phyloP scores from a whole-genome alignment of 2,888 invertebrate genomes.

The Acrocyrtus sp. region DNA sequence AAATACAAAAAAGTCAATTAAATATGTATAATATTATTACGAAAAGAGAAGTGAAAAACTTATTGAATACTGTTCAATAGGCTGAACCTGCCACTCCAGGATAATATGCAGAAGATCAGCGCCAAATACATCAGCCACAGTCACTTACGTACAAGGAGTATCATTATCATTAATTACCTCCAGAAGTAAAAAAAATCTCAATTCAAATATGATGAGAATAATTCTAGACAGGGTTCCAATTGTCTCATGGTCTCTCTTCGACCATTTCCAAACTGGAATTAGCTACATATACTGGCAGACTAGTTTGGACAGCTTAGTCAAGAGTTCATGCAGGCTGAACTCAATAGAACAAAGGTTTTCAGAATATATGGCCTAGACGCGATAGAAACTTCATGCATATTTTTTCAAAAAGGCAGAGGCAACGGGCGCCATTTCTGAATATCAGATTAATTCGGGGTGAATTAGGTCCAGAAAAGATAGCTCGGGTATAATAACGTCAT shows the following conservation, averaged over 20 bases:
- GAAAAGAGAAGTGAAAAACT: neutral
- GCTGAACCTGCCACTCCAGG: conserved; percentile 52
- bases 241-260: conserved; percentile 98
- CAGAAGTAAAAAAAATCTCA: conserved; percentile 42
- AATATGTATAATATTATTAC: too few relatives aligned
- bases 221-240: conserved; percentile 73
- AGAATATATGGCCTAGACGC: conserved; percentile 71
- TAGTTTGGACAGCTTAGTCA: conserved; percentile 72
- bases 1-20: neutral
- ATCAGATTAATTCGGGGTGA: conserved; percentile 87
- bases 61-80: too few relatives aligned
- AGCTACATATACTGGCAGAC: conserved; percentile 68
- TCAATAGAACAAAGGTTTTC: conserved; percentile 72
- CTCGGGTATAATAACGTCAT: too few relatives aligned
- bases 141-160: conserved; percentile 15
- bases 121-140: neutral
- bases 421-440: conserved; percentile 89
- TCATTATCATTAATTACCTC: too few relatives aligned
- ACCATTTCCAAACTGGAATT: conserved; percentile 96
- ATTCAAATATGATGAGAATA: conserved; percentile 43
- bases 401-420: conserved; percentile 78
- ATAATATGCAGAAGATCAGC: conserved; percentile 29
- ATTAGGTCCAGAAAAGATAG: conserved; percentile 96
- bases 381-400: conserved; percentile 85
- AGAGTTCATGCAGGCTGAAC: conserved; percentile 76